Evolutionary conservation across 2,797 vertebrate genomes (phyloP).

Genomic region (Notoglanidium macrostoma): DNA sequence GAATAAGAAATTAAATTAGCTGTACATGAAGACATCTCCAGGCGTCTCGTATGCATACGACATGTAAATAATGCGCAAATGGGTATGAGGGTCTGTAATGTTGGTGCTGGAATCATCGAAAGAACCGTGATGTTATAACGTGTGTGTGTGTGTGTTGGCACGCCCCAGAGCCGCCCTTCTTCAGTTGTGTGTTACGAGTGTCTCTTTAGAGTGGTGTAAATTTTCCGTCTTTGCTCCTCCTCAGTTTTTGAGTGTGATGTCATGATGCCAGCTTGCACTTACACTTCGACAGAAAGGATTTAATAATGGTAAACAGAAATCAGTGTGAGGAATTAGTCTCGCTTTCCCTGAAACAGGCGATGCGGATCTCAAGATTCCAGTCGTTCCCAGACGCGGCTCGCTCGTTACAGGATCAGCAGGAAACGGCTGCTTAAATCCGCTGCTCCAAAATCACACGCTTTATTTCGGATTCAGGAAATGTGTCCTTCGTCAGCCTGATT

Average conservation of each 20-base stretch:
- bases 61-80: background rate
- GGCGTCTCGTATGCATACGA: background rate
- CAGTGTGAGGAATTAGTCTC: background rate
- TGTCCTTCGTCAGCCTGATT: too few relatives aligned
- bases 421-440: too few relatives aligned
- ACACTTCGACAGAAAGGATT: background rate
- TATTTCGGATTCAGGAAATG: too few relatives aligned
- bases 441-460: too few relatives aligned
- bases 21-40: accelerated
- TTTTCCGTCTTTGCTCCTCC: background rate
- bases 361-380: too few relatives aligned
- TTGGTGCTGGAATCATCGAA: background rate
- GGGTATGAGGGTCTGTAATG: too few relatives aligned
- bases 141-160: too few relatives aligned
- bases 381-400: too few relatives aligned
- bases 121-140: too few relatives aligned
- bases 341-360: background rate
- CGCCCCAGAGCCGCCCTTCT: too few relatives aligned
- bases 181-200: background rate
- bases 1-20: background rate
- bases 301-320: too few relatives aligned
- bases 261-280: background rate
- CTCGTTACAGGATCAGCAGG: too few relatives aligned
- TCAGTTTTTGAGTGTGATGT: background rate
- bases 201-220: background rate